Base-by-base conservation (phyloP, 2,797 vertebrate species). In the Remorina albescens region DNA sequence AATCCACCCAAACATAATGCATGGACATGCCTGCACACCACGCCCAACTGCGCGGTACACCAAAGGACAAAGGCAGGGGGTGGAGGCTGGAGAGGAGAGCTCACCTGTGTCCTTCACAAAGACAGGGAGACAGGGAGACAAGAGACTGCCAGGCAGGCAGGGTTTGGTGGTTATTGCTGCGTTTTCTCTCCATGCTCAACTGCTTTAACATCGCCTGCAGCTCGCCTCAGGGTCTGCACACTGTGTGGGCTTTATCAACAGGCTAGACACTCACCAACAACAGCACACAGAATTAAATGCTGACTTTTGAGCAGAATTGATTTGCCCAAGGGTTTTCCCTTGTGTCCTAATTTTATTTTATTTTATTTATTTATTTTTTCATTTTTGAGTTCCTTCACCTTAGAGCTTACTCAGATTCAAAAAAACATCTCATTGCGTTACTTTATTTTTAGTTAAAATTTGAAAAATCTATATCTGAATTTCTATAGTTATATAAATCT, bases 141-240 rank as follows among this genome's bases (percentile, higher is more conserved):
- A 65, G 6, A 46, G 51, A 8, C 11, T 28, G 51, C 49, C 25
- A 77, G 47, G 50, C 25, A 8, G 73, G 21, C 39, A 61, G 41
- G 42, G 44, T 65, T 74, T 73, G 39, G 21, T 63, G 56, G 46
- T 55, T 78, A 50, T 10, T 54, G 55, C 54, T 23, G 55, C 78
- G 75, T 83, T 80, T 80, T 69, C 63, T 75, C 67, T 84, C 74
- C 80, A 62, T 55, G 86, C 80, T 82, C 72, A 74, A 55, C 74
- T 85, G 80, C 80, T 83, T 79, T 74, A 73, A 86, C 76, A 25
- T 56, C 44, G 87, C 89, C 88, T 8, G 68, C 36, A 82, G 89
- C 86, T 59, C 0, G 83, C 89, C 87, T 84, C 50, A 0, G 81
- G 82, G 74, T 62, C 68, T 74, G 60, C 37, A 74, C 71, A 73